Evolutionary conservation across 2,113 vertebrate species (phyloP), one percentile per base, ranked within the genome.

Genomic region (Amphiprion ocellaris): DNA sequence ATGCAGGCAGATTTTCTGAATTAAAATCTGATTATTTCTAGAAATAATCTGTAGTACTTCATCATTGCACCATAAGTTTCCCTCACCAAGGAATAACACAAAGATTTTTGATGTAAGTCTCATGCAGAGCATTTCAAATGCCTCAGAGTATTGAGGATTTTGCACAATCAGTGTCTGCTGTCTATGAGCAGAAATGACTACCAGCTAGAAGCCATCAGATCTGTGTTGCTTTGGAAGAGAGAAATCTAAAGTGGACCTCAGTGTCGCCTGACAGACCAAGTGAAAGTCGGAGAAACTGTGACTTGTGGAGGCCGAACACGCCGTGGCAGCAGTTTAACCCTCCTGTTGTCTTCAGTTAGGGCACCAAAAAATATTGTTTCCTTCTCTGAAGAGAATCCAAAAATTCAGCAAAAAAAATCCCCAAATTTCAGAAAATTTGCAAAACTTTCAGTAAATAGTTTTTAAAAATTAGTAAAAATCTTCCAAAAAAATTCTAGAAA

Each of bases 291-390:
- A 62, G 63, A 47, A 49, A n/a, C 1, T 47, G 24, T 53, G 49
- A 56, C 53, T 10, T 41, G 10, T 11, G 19, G 24, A 73, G 69
- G 69, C 70, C 44, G 47, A 81, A 78, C 74, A 67, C 81, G 33
- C 37, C 59, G 66, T 67, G 71, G 63, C 79, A 66, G 72, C 75
- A 88, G 82, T 83, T 85, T 83, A 82, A 79, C 21, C 21, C 21
- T 21, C 21, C 21, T 21, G 21, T 21, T 21, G 21, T 21, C 21
- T 21, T 21, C 21, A 21, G 21, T 21, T 21, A 21, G 21, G 21
- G 21, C 1, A 21, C 21, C 21, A 21, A 21, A 21, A 21, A 21
- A 21, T 21, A 21, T 21, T 21, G 21, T 21, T 21, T 21, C 21
- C 21, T 21, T 21, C 21, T 21, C 21, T 1, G 21, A 21, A 21